Base-by-base conservation (phyloP, 2,797 vertebrate species). In the Argentina silus region DNA sequence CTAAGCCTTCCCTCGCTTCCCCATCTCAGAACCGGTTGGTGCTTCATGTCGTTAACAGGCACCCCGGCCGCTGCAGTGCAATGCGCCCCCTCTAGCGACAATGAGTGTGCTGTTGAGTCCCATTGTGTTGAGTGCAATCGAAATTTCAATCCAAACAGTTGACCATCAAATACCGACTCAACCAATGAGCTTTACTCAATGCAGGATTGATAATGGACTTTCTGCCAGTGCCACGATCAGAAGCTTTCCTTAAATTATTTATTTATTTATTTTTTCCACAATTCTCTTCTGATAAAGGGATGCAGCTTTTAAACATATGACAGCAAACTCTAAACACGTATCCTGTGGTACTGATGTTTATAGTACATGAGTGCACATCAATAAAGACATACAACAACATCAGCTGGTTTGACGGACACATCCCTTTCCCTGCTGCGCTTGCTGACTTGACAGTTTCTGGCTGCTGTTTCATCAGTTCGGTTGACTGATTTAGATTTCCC, bases 81-180 rank as follows among this genome's bases (percentile, higher is more conserved):
- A 14, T 1, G 9, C 63, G 79, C 83, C 9, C 84, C 87, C 81
- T 83, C 87, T 89, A 86, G 85, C 66, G 88, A 65, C 59, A 15
- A 23, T 62, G 9, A 43, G n/a, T n/a, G n/a, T 19, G 23, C 12
- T 6, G 15, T 42, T 42, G 3, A 57, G 55, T n/a, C n/a, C n/a
- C n/a, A n/a, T n/a, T n/a, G n/a, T n/a, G n/a, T n/a, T 56, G n/a
- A 43, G 6, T 51, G 42, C 9, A 4, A 47, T 47, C 45, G 48
- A 0, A 55, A 57, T 72, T 79, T 59, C 79, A 79, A 81, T 63
- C 10, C 17, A 81, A 78, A 67, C 77, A 19, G 14, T 8, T 21
- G n/a, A n/a, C n/a, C n/a, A n/a, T n/a, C n/a, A n/a, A n/a, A n/a
- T n/a, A n/a, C n/a, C n/a, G n/a, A n/a, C n/a, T 36, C 27, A 36